Evolutionary conservation across 2,888 invertebrate species (phyloP).

Genomic region (Drosophila ustulata): DNA sequence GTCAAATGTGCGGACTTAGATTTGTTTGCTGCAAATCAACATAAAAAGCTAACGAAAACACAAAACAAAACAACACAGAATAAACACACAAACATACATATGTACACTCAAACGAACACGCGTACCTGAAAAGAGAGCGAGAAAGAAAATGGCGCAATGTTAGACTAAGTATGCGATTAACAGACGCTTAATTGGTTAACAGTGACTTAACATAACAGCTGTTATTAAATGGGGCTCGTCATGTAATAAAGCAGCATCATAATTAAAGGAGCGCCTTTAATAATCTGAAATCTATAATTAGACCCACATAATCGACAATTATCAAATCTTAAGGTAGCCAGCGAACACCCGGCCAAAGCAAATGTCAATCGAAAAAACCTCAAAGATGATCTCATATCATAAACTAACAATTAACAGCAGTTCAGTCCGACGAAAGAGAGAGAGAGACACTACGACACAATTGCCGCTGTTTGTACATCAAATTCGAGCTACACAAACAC

Average conservation of each 20-base stretch:
- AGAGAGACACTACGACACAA: conserved; percentile 17
- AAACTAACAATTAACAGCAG: conserved; percentile 75
- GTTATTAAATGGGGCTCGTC: conserved; percentile 45
- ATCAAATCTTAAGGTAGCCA: conserved; percentile 51
- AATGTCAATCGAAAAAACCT: conserved; percentile 49
- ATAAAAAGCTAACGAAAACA: conserved; percentile 40
- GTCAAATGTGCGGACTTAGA: conserved; percentile 72
- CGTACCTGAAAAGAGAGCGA: conserved; percentile 33
- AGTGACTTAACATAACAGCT: conserved; percentile 32
- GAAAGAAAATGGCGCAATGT: conserved; percentile 43
- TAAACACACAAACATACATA: conserved; percentile 24
- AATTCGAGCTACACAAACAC: conserved; percentile 57
- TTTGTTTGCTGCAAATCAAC: conserved; percentile 69
- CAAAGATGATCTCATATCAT: conserved; percentile 71
- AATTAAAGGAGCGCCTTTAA: conserved; percentile 26
- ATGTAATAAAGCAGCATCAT: conserved; percentile 6
- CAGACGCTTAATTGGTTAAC: conserved; percentile 22
- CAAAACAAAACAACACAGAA: conserved; percentile 35
- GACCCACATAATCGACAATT: conserved; percentile 40
- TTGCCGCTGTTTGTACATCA: conserved; percentile 69
- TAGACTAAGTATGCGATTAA: conserved; percentile 21
- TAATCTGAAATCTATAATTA: conserved; percentile 49
- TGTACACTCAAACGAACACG: conserved; percentile 1
- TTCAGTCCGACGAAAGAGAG: neutral
- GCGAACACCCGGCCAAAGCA: conserved; percentile 24